Evolutionary conservation across 2,113 vertebrate genomes (phyloP), one percentile per base, ranked within the genome.

Genomic region (Camelus dromedarius): DNA sequence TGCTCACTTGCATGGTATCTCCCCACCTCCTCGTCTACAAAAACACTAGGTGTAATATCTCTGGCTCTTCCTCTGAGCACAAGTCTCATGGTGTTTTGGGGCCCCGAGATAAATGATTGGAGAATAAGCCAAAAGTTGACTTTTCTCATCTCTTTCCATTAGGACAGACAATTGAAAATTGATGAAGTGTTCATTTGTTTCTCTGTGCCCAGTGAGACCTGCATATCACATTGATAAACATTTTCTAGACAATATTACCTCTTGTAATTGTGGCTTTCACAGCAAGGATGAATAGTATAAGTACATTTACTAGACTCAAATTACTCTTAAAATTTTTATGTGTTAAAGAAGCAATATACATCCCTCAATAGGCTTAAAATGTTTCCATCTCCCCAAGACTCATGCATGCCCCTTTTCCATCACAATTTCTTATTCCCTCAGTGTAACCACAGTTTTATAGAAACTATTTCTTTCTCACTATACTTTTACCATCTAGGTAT

Each of bases 221-320:
- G 82, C 18, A 24, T 58, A n/a, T 38, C 46, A 38, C 2, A 2
- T 22, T 76, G 64, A 35, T 81, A 85, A 93, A 76, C 58, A 60
- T 56, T 87, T 96, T 94, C 83, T 90, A 70, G 62, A 84, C 64
- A 73, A 58, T 38, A 89, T 79, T 79, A 30, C 72, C 92, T 42
- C 48, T 70, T 79, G 62, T 50, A 82, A 54, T 83, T 91, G 85
- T 22, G 26, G 48, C 66, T 91, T 80, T 93, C 77, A 80, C 22
- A 15, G 8, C 14, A 76, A 84, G 50, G 28, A 42, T 92, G 64
- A 85, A 88, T 66, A 28, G 2, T 52, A 30, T 69, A 81, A 82
- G 54, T 60, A 46, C 28, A 38, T 42, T 50, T 35, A 80, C 26
- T 60, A 88, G 48, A 67, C 30, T 30, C 35, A 86, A 70, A 69